Evolutionary conservation across 2,888 invertebrate species (phyloP), one percentile per base, ranked within the genome.

Genomic region (Caenorhabditis japonica): DNA sequence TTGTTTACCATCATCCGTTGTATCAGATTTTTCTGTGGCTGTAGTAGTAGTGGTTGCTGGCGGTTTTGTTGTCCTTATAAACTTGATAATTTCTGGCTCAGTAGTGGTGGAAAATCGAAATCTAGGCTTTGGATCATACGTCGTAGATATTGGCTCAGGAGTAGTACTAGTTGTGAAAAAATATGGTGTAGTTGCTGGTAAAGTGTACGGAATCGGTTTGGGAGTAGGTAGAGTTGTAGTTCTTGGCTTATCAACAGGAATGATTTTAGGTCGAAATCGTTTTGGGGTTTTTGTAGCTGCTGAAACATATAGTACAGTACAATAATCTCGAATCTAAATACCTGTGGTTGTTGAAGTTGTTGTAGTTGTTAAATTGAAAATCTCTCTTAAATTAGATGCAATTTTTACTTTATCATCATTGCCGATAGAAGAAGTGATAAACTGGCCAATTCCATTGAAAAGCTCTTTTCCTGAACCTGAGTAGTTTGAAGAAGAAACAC

Each of bases 361-460:
- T 27, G 68, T 52, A 7, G 77, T 77, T 34, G 77, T 72, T 25
- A 77, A 21, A 55, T 77, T 77, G 62, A 77, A 77, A 5, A 77
- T 38, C 41, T 73, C 68, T 43, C 77, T 27, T 10, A 77, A 23
- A 13, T 75, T 75, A 5, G 72, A 43, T 10, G 77, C 77, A 2
- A 77, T 21, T 17, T 47, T 25, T 19, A 61, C 43, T 56, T 75
- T 72, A 27, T 75, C 73, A 3, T 73, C 70, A 43, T 56, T 55
- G 1, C 59, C 75, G 23, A 77, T 56, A 10, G 68, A 66, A 3
- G 69, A 66, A 13, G 75, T 47, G 0, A 77, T 27, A 19, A 70
- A 69, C 23, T 70, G 68, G 1, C 75, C 75, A 27, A 77, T 56
- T 4, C 66, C 56, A 34, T 69, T 61, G 52, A 77, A 64, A 19